Evolutionary conservation across 2,888 invertebrate genomes (phyloP), one percentile per base, ranked within the genome.

Genomic region (Nomada lathburiana): DNA sequence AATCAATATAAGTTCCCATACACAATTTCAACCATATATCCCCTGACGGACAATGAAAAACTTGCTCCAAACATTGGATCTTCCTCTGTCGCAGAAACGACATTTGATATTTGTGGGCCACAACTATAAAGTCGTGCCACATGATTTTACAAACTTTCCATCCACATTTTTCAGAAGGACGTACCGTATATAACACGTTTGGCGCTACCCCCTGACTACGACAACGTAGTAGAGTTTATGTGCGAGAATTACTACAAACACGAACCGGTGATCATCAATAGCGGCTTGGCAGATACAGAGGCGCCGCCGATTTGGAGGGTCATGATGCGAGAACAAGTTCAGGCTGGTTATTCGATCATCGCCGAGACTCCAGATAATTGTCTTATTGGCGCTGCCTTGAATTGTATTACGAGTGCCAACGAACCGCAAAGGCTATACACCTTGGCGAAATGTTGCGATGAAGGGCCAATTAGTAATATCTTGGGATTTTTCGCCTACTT

Each of bases 181-280:
- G 36, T 84, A 3, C 0, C 44, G 11, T 88, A 82, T 65, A 84
- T 60, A 13, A 85, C 87, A 10, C 88, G 92, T 65, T 65, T 92
- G 23, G 92, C 93, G 1, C 29, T 87, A 29, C 91, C 91, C 0
- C 42, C 47, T 13, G 92, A 93, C 82, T 89, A 89, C 76, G 87
- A 91, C 10, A 84, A 82, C 44, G 81, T 93, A 11, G 77, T 91
- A 76, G 81, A 86, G 4, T 91, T 93, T 73, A 91, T 93, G 91
- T 55, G 78, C 64, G 81, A 88, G 0, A 82, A 86, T 20, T 93
- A 89, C 72, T 90, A 89, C 71, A 88, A 84, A 29, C 55, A 76
- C 10, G 93, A 93, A 23, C 91, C 93, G 3, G 63, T 82, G 13
- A 71, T 92, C 10, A 73, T 88, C 16, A 90, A 88, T 78, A 83